These are phyloP conservation scores for Tachyglossus aculeatus DNA, from an alignment of 2,797 vertebrate genomes.

Conservation along the genomic window DNA sequence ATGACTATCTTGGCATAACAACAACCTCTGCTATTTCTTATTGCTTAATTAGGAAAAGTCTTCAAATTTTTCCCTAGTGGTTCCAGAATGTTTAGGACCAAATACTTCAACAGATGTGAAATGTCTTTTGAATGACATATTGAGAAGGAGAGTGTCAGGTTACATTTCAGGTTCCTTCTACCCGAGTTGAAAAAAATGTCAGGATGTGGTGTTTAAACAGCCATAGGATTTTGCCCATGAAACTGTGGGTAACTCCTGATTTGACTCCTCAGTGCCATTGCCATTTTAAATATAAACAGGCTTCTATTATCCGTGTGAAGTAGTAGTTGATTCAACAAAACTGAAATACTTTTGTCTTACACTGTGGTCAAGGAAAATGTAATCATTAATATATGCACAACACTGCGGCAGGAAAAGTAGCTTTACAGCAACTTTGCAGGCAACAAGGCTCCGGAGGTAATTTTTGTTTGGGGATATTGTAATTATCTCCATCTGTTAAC, in stretches of 20 bases:
- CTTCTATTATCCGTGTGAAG: slow-evolving; percentile 63
- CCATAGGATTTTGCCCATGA: slow-evolving; percentile 49
- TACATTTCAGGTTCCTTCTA: slow-evolving; percentile 32
- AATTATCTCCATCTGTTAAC: slow-evolving; percentile 58
- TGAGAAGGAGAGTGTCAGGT: slow-evolving; percentile 35
- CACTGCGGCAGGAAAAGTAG: slow-evolving; percentile 51
- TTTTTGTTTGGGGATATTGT: slow-evolving; percentile 53
- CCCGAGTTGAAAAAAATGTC: slow-evolving; percentile 47
- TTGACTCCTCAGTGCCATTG: slow-evolving; percentile 55
- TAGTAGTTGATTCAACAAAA: slow-evolving; percentile 25
- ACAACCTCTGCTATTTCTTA: slow-evolving; percentile 30
- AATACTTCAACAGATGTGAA: slow-evolving; percentile 56
- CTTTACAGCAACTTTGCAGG: slow-evolving; percentile 57
- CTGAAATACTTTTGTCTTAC: slow-evolving; percentile 61
- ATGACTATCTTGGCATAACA: slow-evolving; percentile 16
- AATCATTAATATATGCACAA: slow-evolving; percentile 51
- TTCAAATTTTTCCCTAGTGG: slow-evolving; percentile 46
- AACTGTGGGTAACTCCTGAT: slow-evolving; percentile 52
- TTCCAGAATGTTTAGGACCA: slow-evolving; percentile 35
- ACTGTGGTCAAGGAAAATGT: slow-evolving; percentile 32
- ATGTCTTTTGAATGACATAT: slow-evolving; percentile 24
- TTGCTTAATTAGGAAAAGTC: slow-evolving; percentile 59
- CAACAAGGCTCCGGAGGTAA: slow-evolving; percentile 46
- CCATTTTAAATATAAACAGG: slow-evolving; percentile 48
- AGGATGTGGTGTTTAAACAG: slow-evolving; percentile 51